Base-by-base conservation (phyloP, 2,113 vertebrate species). In the Pheucticus melanocephalus region DNA sequence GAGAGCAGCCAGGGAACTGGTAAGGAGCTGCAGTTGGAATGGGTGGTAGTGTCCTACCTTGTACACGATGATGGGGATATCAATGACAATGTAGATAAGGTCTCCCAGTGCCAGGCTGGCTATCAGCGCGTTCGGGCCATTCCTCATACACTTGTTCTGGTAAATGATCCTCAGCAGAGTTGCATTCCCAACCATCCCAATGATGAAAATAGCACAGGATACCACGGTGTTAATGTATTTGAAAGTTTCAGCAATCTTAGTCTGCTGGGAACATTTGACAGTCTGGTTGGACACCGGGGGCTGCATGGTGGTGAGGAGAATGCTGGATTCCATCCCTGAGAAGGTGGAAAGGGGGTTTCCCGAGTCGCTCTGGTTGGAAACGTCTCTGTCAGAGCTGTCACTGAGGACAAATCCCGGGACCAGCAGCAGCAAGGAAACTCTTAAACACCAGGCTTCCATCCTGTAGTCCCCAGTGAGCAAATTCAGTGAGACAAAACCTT, bases 101-200 rank as follows among this genome's bases (percentile, higher is more conserved):
- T 99, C 99, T 70, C 99, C 99, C 20, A 99, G 97, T 6, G 99
- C 99, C 96, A 99, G 98, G 65, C 99, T 99, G 96, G 99, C 99
- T 83, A 99, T 99, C 94, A 99, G 98, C 0, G 99, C 99, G 6
- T 99, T 99, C 13, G 99, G 99, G 86, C 99, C 99, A 15, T 99
- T 99, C 98, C 99, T 98, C 99, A 99, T 99, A 59, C 99, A 99
- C 97, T 99, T 99, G 97, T 99, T 99, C 97, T 99, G 98, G 97
- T 99, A 99, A 97, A 99, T 99, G 98, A 99, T 99, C 98, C 98
- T 98, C 90, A 99, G 98, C 90, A 99, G 98, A 39, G 99, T 99
- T 76, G 98, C 98, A 54, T 99, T 99, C 70, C 99, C 99, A 51
- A 99, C 98, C 97, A 99, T 98, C 70, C 99, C 99, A 40, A 99